Percentiles rank a stretch among this genome's conserved stretches.
Conservation (phyloP, 2,113 vertebrate species). For the Aix galericulata region DNA sequence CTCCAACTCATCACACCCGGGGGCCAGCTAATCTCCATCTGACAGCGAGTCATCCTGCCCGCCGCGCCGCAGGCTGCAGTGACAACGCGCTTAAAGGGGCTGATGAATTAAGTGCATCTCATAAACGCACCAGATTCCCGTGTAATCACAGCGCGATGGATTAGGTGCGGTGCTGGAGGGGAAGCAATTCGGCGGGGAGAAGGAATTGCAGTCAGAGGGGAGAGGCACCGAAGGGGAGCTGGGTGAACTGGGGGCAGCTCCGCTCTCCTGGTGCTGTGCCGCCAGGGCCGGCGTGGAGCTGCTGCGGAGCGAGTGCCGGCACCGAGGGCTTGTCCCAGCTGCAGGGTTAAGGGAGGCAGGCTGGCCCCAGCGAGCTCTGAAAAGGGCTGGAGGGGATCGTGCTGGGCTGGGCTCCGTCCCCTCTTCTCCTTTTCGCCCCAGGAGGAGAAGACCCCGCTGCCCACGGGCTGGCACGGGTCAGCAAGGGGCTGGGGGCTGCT, state of each 20-base stretch:
- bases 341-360: background rate
- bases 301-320: background rate
- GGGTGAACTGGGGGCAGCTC: background rate
- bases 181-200: background rate
- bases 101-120: conserved; percentile 64
- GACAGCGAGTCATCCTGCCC: conserved; percentile 53
- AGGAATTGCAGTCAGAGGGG: background rate
- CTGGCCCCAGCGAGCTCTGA: background rate
- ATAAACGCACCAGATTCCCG: conserved; percentile 48
- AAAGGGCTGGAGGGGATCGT: background rate
- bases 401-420: background rate
- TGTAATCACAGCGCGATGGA: conserved; percentile 55
- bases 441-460: background rate
- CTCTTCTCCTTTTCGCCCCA: background rate
- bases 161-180: conserved; percentile 50
- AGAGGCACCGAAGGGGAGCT: background rate
- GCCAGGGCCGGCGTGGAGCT: background rate
- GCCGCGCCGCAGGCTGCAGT: background rate
- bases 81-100: conserved; percentile 38
- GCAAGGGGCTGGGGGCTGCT: fast-evolving
- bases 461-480: fast-evolving
- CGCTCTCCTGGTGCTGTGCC: background rate
- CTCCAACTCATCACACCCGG: background rate
- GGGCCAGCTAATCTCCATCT: conserved; percentile 57
- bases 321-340: background rate